Conservation (phyloP, 2,797 vertebrate genomes). For the Eremophila alpestris region DNA sequence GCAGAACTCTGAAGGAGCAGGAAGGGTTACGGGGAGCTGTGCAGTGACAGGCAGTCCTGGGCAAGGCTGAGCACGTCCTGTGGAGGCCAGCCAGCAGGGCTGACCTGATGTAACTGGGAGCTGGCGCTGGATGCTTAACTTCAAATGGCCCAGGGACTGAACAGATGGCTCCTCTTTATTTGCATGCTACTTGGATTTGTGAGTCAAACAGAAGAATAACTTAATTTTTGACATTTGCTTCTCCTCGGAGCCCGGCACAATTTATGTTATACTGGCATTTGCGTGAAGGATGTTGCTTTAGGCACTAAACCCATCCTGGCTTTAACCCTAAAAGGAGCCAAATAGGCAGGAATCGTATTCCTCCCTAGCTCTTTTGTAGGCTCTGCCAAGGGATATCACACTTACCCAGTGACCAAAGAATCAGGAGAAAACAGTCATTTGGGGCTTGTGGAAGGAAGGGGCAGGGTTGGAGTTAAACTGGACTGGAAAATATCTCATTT, state of each 20-base stretch:
- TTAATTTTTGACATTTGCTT: conserved; percentile 72
- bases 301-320: conserved; percentile 47
- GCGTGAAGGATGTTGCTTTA: conserved; percentile 65
- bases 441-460: conserved; percentile 50
- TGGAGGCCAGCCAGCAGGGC: conserved; percentile 8
- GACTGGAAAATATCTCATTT: conserved; percentile 41
- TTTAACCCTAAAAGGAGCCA: conserved; percentile 63
- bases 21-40: neutral
- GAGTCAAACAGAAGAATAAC: conserved; percentile 67
- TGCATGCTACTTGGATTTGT: conserved; percentile 66
- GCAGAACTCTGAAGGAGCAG: neutral
- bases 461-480: conserved; percentile 53
- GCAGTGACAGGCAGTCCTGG: neutral
- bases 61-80: neutral
- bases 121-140: conserved; percentile 4
- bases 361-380: conserved; percentile 24
- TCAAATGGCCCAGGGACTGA: conserved; percentile 57
- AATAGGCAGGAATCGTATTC: conserved; percentile 4
- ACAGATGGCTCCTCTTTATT: conserved; percentile 69
- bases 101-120: conserved; percentile 35
- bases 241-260: conserved; percentile 47
- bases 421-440: conserved; percentile 65
- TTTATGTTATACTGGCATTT: conserved; percentile 66
- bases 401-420: conserved; percentile 54
- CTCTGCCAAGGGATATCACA: conserved; percentile 52